Conservation (phyloP, 1,140 invertebrate genomes). For the Drosophila orena region DNA sequence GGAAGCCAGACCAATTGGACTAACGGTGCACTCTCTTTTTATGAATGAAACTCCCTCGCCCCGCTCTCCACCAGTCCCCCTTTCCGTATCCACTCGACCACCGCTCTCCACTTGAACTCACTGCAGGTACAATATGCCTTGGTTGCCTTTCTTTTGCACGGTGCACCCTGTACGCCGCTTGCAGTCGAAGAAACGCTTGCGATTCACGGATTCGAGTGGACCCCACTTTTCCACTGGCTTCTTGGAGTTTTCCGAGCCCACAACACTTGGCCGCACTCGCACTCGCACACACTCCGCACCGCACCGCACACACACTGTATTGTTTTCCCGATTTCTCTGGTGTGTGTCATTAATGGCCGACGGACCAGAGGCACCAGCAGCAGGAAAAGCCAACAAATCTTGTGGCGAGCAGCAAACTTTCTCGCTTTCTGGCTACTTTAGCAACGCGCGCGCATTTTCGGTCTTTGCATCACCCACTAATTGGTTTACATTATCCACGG, state of each 20-base stretch:
- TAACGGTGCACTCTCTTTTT: constrained; percentile 56
- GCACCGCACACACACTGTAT: constrained; percentile 28
- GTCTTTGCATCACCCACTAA: not conserved
- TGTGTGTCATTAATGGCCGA: constrained; percentile 47
- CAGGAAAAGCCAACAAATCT: constrained; percentile 12
- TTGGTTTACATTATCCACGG: constrained; percentile 29
- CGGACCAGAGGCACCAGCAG: constrained; percentile 11
- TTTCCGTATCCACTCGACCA: not conserved
- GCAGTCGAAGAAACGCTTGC: constrained; percentile 12
- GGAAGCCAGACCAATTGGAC: constrained; percentile 54
- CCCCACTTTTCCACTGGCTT: constrained; percentile 21
- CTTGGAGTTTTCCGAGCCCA: constrained; percentile 45
- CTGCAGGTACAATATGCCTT: constrained; percentile 56
- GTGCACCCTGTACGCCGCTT: constrained; percentile 39
- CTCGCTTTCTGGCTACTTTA: not conserved
- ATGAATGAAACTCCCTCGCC: constrained; percentile 66
- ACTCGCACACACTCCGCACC: constrained; percentile 15
- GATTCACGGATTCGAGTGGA: constrained; percentile 7
- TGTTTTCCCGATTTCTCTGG: constrained; percentile 43
- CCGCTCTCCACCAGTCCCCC: not conserved
- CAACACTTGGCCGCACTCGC: constrained; percentile 58
- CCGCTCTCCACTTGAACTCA: constrained; percentile 42
- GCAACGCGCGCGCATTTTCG: constrained; percentile 10
- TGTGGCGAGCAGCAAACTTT: not conserved
- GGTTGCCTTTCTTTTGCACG: constrained; percentile 15